Percentiles rank a stretch among this genome's conserved stretches.
Conservation (phyloP, 2,888 invertebrate species). For the Tipula vernalis region DNA sequence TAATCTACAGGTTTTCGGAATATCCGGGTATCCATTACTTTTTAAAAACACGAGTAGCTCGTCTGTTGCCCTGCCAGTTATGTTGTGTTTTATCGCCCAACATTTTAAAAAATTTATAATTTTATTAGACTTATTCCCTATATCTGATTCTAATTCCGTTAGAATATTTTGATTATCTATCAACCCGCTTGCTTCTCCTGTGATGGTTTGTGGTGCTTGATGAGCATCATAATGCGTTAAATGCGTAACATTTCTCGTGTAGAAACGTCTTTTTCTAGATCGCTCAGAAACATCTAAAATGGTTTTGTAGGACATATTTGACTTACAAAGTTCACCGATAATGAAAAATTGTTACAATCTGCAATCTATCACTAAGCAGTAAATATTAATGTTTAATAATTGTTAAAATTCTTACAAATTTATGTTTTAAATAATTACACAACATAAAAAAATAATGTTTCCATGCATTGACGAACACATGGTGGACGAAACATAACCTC, state of each 20-base stretch:
- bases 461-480: no score
- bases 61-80: background rate
- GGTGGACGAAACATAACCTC: no score
- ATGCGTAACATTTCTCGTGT: background rate
- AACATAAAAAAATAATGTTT: no score
- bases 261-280: background rate
- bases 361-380: no score
- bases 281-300: background rate
- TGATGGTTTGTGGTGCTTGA: background rate
- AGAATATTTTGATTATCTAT: background rate
- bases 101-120: background rate
- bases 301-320: background rate
- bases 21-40: background rate
- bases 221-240: background rate
- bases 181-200: background rate
- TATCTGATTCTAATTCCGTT: background rate
- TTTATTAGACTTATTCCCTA: background rate
- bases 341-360: no score
- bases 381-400: no score
- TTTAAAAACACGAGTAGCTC: background rate
- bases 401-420: no score
- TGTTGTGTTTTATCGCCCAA: background rate
- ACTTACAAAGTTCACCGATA: no score
- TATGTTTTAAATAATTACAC: no score
- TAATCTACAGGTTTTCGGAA: background rate